phyloP scores from a whole-genome alignment of 2,113 vertebrate species.

The Opisthocomus hoazin region DNA sequence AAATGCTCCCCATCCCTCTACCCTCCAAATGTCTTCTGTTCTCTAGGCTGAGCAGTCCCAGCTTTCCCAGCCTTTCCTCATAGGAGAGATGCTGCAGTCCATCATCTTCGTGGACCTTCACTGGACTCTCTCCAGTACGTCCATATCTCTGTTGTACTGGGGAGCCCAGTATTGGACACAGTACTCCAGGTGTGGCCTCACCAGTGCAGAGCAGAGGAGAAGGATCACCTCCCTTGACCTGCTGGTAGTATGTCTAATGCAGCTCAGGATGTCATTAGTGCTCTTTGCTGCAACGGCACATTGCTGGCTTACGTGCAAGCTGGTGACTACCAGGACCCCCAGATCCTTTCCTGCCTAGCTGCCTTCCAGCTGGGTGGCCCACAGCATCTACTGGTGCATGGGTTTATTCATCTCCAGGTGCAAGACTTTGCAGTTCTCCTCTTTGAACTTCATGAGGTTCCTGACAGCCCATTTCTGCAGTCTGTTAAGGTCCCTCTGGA shows the following conservation, averaged over 20 bases:
- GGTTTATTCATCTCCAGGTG: background rate
- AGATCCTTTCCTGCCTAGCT: background rate
- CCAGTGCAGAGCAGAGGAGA: background rate
- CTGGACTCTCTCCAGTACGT: background rate
- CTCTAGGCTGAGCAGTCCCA: background rate
- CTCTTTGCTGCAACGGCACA: rapidly evolving
- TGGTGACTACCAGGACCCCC: background rate
- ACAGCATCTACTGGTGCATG: background rate
- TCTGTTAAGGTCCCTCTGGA: background rate
- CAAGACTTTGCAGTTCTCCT: background rate
- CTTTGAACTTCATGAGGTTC: background rate
- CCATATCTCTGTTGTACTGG: background rate
- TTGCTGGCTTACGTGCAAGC: background rate
- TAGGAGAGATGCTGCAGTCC: background rate
- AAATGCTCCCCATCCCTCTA: background rate
- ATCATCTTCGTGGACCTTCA: background rate
- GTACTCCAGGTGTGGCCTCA: background rate
- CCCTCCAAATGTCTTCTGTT: background rate
- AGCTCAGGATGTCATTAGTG: background rate
- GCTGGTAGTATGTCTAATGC: background rate
- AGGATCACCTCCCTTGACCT: background rate
- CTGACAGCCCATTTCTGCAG: background rate
- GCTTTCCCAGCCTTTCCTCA: background rate
- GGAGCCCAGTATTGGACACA: background rate
- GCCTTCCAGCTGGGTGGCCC: background rate